Base-by-base conservation (phyloP, 2,888 invertebrate species). In the Hypsopygia costalis region DNA sequence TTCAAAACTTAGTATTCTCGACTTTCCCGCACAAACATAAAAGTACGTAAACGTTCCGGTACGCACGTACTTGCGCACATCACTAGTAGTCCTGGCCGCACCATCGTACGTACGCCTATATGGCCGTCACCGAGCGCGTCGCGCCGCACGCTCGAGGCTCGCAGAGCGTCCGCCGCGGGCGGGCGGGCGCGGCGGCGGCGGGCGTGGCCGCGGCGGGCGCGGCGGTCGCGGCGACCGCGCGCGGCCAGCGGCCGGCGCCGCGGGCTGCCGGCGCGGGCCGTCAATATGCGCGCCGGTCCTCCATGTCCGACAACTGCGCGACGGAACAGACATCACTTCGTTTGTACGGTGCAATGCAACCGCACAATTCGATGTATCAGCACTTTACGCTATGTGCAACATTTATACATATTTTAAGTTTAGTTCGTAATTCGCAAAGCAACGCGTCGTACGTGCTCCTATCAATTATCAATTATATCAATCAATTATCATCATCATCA, bases 251-350 rank as follows among this genome's bases (percentile, higher is more conserved):
- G 44, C 49, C 54, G n/a, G 49, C 36, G 43, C 35, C 43, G 35
- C 40, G 55, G 40, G 45, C 48, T 41, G 44, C 49, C 54, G 38
- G 40, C 36, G 63, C 55, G 62, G 51, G 62, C 47, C 71, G 82
- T 88, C 87, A 88, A 82, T 88, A 88, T 38, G 88, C 81, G 62
- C 86, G 88, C 38, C 87, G 70, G 39, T 88, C 87, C 33, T 88
- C 86, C 49, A 81, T 54, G 51, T 88, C 87, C 1, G 82, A 74
- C 72, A 86, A 73, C 87, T 87, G 73, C 0, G 57, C 67, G 11
- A 21, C 11, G 16, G 10, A 8, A 35, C 21, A 6, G 16, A 0
- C 33, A 10, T 16, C n/a, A n/a, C n/a, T n/a, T n/a, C n/a, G n/a
- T n/a, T n/a, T n/a, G n/a, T n/a, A n/a, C n/a, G n/a, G n/a, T n/a